phyloP scores from a whole-genome alignment of 2,113 vertebrate genomes.

The Limanda limanda region DNA sequence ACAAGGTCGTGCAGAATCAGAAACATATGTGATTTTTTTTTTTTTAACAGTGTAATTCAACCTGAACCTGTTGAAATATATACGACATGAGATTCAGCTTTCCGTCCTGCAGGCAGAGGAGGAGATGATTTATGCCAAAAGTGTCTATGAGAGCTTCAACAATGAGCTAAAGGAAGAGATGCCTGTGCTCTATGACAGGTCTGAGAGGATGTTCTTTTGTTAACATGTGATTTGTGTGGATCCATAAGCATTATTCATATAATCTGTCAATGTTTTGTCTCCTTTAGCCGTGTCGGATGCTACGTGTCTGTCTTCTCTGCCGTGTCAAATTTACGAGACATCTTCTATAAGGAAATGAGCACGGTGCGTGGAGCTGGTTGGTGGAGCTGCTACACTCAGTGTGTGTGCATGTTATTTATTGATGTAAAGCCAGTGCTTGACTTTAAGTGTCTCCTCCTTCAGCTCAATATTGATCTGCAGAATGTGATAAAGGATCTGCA shows the following conservation, averaged over 20 bases:
- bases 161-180: slow-evolving; percentile 90
- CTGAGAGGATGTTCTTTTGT: neutral
- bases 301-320: slow-evolving; percentile 92
- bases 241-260: neutral
- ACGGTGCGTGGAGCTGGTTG: slow-evolving; percentile 77
- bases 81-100: neutral
- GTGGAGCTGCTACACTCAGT: neutral
- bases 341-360: slow-evolving; percentile 93
- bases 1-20: slow-evolving; percentile 82
- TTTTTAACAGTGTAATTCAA: neutral
- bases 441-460: neutral
- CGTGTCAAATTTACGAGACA: slow-evolving; percentile 88
- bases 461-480: slow-evolving; percentile 91
- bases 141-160: slow-evolving; percentile 91
- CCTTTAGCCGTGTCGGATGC: slow-evolving; percentile 90
- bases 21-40: neutral
- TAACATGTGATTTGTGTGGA: neutral
- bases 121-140: slow-evolving; percentile 86
- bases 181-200: slow-evolving; percentile 89
- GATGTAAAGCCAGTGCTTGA: neutral
- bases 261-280: neutral
- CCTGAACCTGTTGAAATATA: neutral
- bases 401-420: neutral
- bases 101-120: slow-evolving; percentile 86
- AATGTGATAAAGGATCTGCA: slow-evolving; percentile 91